Evolutionary conservation across 2,888 invertebrate species (phyloP).

Genomic region (Itoplectis maculator): DNA sequence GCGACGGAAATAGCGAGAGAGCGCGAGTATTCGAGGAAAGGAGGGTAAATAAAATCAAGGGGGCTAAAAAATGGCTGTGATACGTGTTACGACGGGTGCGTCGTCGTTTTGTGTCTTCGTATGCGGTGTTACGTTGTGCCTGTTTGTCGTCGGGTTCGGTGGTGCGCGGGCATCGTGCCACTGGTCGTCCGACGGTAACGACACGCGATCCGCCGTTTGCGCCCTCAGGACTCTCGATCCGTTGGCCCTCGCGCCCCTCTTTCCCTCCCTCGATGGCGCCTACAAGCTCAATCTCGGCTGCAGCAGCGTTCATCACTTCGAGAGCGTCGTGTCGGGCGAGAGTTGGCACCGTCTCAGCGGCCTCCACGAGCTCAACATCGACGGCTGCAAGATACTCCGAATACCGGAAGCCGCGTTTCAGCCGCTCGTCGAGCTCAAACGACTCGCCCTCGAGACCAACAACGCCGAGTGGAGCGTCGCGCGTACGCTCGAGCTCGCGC

Average conservation of each 20-base stretch:
- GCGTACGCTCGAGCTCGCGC: constrained; percentile 90
- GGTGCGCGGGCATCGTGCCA: constrained; percentile 84
- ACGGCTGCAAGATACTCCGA: constrained; percentile 92
- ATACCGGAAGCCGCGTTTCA: constrained; percentile 92
- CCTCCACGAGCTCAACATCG: constrained; percentile 91
- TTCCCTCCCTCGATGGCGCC: constrained; percentile 88
- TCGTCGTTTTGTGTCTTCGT: constrained; percentile 32
- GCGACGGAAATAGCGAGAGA: not conserved
- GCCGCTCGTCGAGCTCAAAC: constrained; percentile 92
- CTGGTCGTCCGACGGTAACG: constrained; percentile 87
- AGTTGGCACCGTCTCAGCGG: constrained; percentile 90
- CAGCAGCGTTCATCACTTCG: constrained; percentile 91
- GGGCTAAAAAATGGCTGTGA: constrained; percentile 70
- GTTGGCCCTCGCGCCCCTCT: constrained; percentile 85
- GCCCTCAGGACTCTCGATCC: constrained; percentile 85
- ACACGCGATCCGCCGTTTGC: constrained; percentile 86
- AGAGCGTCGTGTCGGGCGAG: constrained; percentile 90
- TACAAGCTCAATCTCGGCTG: constrained; percentile 91
- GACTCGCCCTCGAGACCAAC: constrained; percentile 91
- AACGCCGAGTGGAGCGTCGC: constrained; percentile 92
- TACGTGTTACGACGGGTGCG: constrained; percentile 51
- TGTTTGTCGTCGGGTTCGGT: constrained; percentile 22
- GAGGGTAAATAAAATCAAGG: no score
- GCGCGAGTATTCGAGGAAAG: no score
- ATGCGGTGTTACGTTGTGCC: not conserved